phyloP scores from a whole-genome alignment of 2,113 vertebrate genomes.

The Xerus inauris region DNA sequence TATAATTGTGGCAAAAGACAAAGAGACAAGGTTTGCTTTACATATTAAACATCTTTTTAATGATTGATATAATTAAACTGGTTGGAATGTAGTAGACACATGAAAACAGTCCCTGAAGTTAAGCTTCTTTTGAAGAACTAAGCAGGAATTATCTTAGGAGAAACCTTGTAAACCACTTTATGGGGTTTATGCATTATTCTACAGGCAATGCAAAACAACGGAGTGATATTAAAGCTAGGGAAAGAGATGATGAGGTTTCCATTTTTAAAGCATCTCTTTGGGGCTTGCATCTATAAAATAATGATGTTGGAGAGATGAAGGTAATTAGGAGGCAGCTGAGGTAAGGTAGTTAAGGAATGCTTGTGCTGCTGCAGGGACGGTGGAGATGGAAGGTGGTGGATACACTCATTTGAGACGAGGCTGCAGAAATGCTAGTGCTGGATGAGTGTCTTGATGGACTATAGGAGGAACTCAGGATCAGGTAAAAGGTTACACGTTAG shows the following conservation, averaged over 20 bases:
- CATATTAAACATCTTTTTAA: not conserved
- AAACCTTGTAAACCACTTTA: not conserved
- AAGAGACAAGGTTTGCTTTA: not conserved
- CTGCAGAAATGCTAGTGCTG: not conserved
- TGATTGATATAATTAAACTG: not conserved
- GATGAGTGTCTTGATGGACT: not conserved
- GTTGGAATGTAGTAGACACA: not conserved
- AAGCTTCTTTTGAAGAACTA: not conserved
- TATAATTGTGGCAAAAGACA: not conserved
- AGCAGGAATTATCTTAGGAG: not conserved
- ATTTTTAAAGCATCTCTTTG: constrained; percentile 22
- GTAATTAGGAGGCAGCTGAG: not conserved
- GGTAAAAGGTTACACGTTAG: not conserved
- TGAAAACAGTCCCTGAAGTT: not conserved
- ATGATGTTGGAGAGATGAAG: not conserved
- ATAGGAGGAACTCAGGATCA: not conserved
- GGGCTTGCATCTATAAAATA: not conserved
- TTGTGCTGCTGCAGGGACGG: not conserved
- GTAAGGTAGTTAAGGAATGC: not conserved
- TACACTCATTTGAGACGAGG: not conserved
- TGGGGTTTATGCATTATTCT: not conserved
- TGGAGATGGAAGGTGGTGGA: not conserved
- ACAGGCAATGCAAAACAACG: not conserved
- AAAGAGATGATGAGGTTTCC: not conserved
- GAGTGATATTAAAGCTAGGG: not conserved